Percentiles rank a stretch among this genome's conserved stretches.
Evolutionary conservation across 2,113 vertebrate genomes (phyloP).

Genomic region (Bungarus multicinctus): DNA sequence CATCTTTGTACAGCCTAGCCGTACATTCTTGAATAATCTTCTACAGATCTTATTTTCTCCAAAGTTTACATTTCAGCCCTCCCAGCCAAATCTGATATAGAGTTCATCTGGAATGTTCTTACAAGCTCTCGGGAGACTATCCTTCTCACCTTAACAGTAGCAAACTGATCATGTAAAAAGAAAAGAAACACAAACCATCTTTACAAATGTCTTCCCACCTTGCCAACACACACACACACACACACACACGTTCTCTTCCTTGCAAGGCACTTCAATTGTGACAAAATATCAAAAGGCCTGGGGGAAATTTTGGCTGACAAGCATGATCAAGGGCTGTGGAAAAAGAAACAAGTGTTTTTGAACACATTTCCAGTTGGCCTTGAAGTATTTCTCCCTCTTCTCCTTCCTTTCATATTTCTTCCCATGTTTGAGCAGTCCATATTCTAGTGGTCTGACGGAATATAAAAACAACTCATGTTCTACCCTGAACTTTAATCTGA

Average conservation of each 20-base stretch:
- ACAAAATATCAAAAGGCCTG: conserved; percentile 23
- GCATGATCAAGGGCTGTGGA: not conserved
- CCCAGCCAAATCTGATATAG: not conserved
- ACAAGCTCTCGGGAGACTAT: not conserved
- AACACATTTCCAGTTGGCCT: not conserved
- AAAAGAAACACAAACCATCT: not conserved
- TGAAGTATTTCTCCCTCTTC: not conserved
- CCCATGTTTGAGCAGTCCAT: not conserved
- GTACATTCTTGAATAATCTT: not conserved
- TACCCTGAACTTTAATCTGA: not conserved
- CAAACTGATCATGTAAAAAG: not conserved
- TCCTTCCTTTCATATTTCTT: not conserved
- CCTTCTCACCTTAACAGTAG: not conserved
- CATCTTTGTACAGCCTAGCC: not conserved
- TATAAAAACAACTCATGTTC: not conserved
- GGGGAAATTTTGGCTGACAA: conserved; percentile 10
- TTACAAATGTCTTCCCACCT: not conserved
- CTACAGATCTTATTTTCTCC: not conserved
- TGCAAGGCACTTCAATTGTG: conserved; percentile 4
- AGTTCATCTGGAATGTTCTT: not conserved
- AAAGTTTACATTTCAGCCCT: conserved; percentile 4
- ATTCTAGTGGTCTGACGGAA: not conserved
- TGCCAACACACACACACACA: no score
- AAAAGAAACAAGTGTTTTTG: not conserved
- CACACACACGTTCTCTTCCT: not conserved